Conservation (phyloP, 2,888 invertebrate species). For the Hydroisotoma schaefferi region DNA sequence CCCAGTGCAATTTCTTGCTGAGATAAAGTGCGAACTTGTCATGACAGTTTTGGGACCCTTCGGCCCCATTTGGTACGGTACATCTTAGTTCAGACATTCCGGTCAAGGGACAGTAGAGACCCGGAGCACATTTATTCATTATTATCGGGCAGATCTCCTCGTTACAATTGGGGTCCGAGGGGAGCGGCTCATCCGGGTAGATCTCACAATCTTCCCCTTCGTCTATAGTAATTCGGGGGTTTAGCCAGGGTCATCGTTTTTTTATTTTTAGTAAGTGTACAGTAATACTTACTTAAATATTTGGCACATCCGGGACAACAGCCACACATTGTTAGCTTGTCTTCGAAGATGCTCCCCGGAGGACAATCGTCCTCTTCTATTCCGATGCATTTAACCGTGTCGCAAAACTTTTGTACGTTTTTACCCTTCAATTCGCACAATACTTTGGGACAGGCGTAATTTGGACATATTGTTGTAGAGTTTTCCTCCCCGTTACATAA, state of each 20-base stretch:
- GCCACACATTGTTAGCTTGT: slow-evolving; percentile 34
- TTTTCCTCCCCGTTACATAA: no score
- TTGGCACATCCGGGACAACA: slow-evolving; percentile 44
- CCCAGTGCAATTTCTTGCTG: slow-evolving; percentile 28
- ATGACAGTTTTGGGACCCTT: background rate
- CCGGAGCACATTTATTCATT: slow-evolving; percentile 19
- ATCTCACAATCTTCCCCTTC: slow-evolving; percentile 15
- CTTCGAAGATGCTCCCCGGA: slow-evolving; percentile 24
- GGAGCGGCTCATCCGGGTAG: slow-evolving; percentile 6
- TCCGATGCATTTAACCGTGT: slow-evolving; percentile 31
- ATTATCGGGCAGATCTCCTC: slow-evolving; percentile 21
- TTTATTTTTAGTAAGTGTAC: background rate
- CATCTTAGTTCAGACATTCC: background rate
- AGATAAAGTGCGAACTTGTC: background rate
- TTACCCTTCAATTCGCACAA: slow-evolving; percentile 27
- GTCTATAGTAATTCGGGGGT: slow-evolving; percentile 12
- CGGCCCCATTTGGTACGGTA: background rate
- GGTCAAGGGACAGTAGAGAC: slow-evolving; percentile 14
- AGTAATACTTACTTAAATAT: slow-evolving; percentile 22
- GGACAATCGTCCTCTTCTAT: slow-evolving; percentile 25
- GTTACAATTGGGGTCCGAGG: slow-evolving; percentile 20
- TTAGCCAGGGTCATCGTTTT: background rate
- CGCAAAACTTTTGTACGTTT: slow-evolving; percentile 20
- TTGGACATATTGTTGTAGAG: background rate
- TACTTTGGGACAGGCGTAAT: slow-evolving; percentile 30